A percentile compares a stretch with the other conserved stretches of the same genome.
These are phyloP conservation scores for Arothron firmamentum DNA, from an alignment of 2,113 vertebrate species.

Conservation along the genomic window DNA sequence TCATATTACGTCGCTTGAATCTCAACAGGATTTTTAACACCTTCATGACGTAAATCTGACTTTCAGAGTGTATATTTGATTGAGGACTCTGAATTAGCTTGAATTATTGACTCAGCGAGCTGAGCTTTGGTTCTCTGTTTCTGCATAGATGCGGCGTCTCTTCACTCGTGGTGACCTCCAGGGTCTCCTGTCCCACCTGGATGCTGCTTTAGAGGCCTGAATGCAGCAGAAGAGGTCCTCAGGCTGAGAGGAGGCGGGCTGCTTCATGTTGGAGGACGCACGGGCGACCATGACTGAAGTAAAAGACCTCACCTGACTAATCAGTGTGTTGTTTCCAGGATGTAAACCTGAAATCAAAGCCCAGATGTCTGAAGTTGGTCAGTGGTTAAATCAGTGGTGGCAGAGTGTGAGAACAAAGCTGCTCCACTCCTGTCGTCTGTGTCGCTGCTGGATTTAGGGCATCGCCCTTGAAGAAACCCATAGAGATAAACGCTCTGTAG, in stretches of 20 bases:
- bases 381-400: too few species aligned
- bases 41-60: too few species aligned
- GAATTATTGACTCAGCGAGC: not conserved
- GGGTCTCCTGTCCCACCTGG: slow-evolving; percentile 33
- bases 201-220: slow-evolving; percentile 17
- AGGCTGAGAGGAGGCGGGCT: slow-evolving; percentile 34
- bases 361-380: too few species aligned
- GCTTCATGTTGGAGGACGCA: too few species aligned
- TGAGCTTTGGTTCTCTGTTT: not conserved
- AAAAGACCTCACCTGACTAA: too few species aligned
- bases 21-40: too few species aligned
- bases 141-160: slow-evolving; percentile 19
- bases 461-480: slow-evolving; percentile 23
- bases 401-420: not conserved
- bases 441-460: slow-evolving; percentile 44
- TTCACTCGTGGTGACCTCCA: slow-evolving; percentile 40
- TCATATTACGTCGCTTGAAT: too few species aligned
- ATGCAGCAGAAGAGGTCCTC: slow-evolving; percentile 18
- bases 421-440: slow-evolving; percentile 1
- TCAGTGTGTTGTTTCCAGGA: too few species aligned
- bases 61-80: too few species aligned
- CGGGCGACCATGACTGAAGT: too few species aligned
- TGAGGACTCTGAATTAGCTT: too few species aligned
- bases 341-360: too few species aligned
- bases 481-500: slow-evolving; percentile 13